Evolutionary conservation across 1,140 invertebrate genomes (phyloP), one percentile per base, ranked within the genome.

Genomic region (Psilanteris sp.): DNA sequence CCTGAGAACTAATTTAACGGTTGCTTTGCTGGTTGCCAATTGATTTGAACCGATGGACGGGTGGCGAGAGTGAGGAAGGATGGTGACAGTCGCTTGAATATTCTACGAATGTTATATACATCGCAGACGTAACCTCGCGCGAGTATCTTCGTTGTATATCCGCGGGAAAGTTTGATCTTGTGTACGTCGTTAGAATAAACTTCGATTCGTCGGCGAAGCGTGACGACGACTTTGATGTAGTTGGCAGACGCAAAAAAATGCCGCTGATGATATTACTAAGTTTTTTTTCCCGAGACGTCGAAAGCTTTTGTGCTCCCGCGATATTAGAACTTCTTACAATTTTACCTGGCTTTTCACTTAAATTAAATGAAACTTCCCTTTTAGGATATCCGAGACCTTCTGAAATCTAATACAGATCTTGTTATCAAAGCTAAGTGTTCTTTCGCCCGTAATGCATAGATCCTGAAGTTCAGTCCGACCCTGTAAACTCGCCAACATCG

Each of bases 131-230:
- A n/a, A n/a, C n/a, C n/a, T n/a, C n/a, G n/a, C n/a, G n/a, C n/a
- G n/a, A n/a, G n/a, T n/a, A n/a, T n/a, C n/a, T n/a, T n/a, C n/a
- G n/a, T n/a, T n/a, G n/a, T n/a, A n/a, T n/a, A n/a, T n/a, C n/a
- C n/a, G n/a, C n/a, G n/a, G n/a, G n/a, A 46, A 62, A 66, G 61
- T 74, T 74, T 52, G 61, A 73, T 73, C 59, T 59, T 54, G 39
- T 75, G 62, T 62, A 62, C 32, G 54, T 67, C 61, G 71, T 74
- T 74, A 66, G 55, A 67, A 75, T 67, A 75, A 75, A 75, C 55
- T 75, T 68, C 62, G 71, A 75, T 62, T 62, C 22, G 18, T 15
- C 36, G 26, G 32, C 48, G 39, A 57, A 32, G 36, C 31, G 39
- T 27, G 67, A 57, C 10, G 70, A 52, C 52, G 26, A 74, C 54